Conservation (phyloP, 1,140 invertebrate genomes). For the Acromyrmex echinatior region DNA sequence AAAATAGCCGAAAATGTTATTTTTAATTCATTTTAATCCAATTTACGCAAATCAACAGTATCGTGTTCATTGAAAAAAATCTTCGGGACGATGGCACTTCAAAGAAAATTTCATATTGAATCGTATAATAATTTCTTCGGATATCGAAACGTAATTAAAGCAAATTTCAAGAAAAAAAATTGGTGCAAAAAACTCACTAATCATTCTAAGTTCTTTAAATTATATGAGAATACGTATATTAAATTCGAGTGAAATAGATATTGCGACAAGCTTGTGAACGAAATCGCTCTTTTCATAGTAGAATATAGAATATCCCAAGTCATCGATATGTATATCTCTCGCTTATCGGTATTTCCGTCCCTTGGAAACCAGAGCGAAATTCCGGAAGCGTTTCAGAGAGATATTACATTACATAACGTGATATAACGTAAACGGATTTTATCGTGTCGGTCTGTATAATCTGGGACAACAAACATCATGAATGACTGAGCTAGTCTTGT, state of each 20-base stretch:
- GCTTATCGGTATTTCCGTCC: slow-evolving; percentile 21
- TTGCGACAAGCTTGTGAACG: background rate
- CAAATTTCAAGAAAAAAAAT: background rate
- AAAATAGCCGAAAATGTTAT: too few species aligned
- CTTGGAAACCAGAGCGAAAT: background rate
- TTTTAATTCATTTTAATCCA: too few species aligned
- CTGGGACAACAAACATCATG: slow-evolving; percentile 51
- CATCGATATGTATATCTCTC: background rate
- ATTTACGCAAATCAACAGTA: too few species aligned
- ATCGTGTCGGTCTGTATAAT: slow-evolving; percentile 44
- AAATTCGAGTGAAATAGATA: background rate
- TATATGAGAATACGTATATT: background rate
- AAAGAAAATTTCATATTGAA: too few species aligned
- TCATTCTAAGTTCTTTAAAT: background rate
- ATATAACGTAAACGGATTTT: slow-evolving; percentile 45
- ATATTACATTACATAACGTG: slow-evolving; percentile 22
- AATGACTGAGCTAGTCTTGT: background rate
- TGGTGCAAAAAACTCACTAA: background rate
- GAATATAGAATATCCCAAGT: background rate
- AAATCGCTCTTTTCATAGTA: background rate
- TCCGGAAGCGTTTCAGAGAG: slow-evolving; percentile 39
- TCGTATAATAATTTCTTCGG: too few species aligned
- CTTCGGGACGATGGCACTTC: too few species aligned
- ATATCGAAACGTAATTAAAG: background rate
- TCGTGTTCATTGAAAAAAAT: too few species aligned